phyloP scores from a whole-genome alignment of 2,888 invertebrate species.

The Eupithecia inturbata region DNA sequence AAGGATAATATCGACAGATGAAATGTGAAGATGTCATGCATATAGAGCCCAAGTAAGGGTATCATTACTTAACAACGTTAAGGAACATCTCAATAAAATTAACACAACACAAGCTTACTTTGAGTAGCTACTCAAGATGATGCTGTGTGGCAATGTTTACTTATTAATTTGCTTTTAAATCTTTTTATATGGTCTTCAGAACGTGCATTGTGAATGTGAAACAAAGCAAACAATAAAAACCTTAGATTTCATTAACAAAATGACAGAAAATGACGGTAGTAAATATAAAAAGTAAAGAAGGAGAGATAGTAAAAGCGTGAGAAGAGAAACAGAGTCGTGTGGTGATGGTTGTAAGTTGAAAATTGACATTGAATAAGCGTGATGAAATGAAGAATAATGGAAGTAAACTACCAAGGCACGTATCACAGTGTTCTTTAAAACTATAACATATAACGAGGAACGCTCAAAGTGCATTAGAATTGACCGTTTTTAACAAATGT shows the following conservation, averaged over 20 bases:
- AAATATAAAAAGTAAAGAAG: slow-evolving; percentile 34
- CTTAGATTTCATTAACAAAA: not conserved
- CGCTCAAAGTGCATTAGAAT: slow-evolving; percentile 71
- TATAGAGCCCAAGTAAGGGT: not conserved
- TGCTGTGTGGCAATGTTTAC: not conserved
- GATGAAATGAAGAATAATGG: slow-evolving; percentile 21
- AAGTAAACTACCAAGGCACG: slow-evolving; percentile 66
- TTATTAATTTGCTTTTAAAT: not conserved
- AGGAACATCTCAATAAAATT: not conserved
- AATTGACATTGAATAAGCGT: not conserved
- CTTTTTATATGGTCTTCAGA: not conserved
- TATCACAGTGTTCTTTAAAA: slow-evolving; percentile 80
- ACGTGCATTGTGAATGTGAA: not conserved
- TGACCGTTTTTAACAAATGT: slow-evolving; percentile 82
- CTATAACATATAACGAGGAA: slow-evolving; percentile 62
- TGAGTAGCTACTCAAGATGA: not conserved
- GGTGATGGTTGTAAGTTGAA: slow-evolving; percentile 22
- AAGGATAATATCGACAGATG: not conserved
- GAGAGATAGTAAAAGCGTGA: slow-evolving; percentile 9
- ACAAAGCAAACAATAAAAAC: not conserved
- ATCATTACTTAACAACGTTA: not conserved
- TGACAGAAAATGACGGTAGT: not conserved
- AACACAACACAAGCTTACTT: not conserved
- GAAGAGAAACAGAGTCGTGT: not conserved
- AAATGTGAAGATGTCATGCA: not conserved